Percentiles rank a stretch among this genome's conserved stretches.
phyloP scores from a whole-genome alignment of 2,888 invertebrate species.

The Stegophylla sp. region DNA sequence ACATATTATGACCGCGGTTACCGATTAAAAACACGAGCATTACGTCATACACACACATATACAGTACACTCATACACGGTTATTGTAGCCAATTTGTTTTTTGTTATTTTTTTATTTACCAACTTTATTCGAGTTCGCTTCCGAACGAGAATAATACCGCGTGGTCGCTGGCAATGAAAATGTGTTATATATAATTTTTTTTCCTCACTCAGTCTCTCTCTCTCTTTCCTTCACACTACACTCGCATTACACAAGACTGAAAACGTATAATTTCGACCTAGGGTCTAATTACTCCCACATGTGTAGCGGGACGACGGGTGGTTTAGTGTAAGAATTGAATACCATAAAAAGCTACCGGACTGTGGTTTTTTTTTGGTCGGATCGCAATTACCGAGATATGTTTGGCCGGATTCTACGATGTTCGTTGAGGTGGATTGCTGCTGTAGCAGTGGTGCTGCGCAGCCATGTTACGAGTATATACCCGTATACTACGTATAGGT shows the following conservation, averaged over 20 bases:
- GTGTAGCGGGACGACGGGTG: background rate
- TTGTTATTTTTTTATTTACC: background rate
- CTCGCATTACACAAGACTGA: slow-evolving; percentile 2
- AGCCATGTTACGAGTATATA: background rate
- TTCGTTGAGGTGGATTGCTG: background rate
- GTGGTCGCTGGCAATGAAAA: background rate
- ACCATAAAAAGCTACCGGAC: slow-evolving; percentile 46
- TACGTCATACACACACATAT: no score
- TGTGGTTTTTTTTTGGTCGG: slow-evolving; percentile 38
- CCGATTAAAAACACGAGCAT: no score
- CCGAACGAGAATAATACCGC: background rate
- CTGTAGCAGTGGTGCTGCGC: background rate
- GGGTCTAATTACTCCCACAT: slow-evolving; percentile 48
- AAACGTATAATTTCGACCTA: slow-evolving; percentile 39
- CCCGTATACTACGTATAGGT: no score
- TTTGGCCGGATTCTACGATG: slow-evolving; percentile 8
- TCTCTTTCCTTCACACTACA: background rate
- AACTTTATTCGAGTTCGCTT: background rate
- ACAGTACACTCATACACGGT: no score
- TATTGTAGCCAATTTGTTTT: no score
- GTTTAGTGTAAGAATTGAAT: background rate
- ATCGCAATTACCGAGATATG: slow-evolving; percentile 31
- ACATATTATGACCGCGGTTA: no score
- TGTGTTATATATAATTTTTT: background rate
- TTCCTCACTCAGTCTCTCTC: background rate